Conservation (phyloP, 1,140 invertebrate genomes). For the Anastatus disparis region DNA sequence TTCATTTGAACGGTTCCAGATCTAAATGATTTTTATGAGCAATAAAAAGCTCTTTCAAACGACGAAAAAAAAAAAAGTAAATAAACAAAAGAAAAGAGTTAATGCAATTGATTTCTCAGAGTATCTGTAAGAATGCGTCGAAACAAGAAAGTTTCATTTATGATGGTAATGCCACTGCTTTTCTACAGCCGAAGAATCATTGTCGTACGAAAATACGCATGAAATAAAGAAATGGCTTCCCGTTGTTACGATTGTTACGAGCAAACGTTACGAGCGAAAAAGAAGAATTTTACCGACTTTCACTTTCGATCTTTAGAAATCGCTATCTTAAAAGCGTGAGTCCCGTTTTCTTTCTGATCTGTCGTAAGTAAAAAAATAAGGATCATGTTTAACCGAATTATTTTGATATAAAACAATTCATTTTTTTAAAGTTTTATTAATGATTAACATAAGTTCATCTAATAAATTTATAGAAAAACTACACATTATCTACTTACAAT, state of each 20-base stretch:
- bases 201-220: too few relatives aligned
- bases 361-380: not conserved
- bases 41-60: not conserved
- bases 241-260: too few relatives aligned
- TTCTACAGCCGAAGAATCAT: too few relatives aligned
- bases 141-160: slow-evolving; percentile 19
- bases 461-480: too few relatives aligned
- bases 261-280: slow-evolving; percentile 13
- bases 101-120: slow-evolving; percentile 4
- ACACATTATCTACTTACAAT: too few relatives aligned
- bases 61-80: not conserved
- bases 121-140: not conserved
- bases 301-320: slow-evolving; percentile 7
- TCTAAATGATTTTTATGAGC: not conserved
- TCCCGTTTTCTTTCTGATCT: not conserved
- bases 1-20: too few relatives aligned
- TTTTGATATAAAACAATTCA: too few relatives aligned
- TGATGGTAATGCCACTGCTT: slow-evolving; percentile 2
- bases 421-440: too few relatives aligned
- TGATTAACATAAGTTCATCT: too few relatives aligned
- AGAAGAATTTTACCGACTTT: slow-evolving; percentile 1
- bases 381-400: not conserved
- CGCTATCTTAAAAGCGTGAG: not conserved
- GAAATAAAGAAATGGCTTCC: too few relatives aligned
- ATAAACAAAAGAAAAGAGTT: not conserved